Percentiles rank a stretch among this genome's conserved stretches.
Conservation (phyloP, 1,140 invertebrate species). For the Drosophila lowei region DNA sequence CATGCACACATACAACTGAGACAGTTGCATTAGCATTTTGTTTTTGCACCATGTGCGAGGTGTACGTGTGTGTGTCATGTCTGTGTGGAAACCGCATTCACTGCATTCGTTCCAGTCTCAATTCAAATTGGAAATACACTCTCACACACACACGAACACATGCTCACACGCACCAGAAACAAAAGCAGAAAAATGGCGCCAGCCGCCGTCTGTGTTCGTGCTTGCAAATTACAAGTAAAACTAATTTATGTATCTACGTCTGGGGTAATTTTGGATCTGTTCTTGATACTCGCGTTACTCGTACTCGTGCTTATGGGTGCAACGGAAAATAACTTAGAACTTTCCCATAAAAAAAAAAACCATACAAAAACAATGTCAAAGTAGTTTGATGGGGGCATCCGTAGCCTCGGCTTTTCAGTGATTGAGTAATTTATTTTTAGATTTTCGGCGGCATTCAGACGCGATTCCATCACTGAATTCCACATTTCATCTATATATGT, state of each 20-base stretch:
- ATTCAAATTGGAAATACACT: slow-evolving; percentile 58
- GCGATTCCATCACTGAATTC: slow-evolving; percentile 2
- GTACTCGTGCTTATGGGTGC: neutral
- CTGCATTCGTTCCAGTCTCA: slow-evolving; percentile 28
- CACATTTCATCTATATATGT: slow-evolving; percentile 29
- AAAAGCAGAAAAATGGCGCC: slow-evolving; percentile 51
- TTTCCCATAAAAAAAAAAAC: slow-evolving; percentile 2
- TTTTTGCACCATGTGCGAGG: slow-evolving; percentile 13
- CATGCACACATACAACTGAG: slow-evolving; percentile 22
- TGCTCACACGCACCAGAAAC: slow-evolving; percentile 15
- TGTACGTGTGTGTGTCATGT: slow-evolving; percentile 8
- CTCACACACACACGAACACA: slow-evolving; percentile 17
- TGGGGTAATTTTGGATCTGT: slow-evolving; percentile 54
- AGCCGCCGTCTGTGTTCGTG: slow-evolving; percentile 52
- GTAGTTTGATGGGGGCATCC: neutral
- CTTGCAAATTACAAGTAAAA: slow-evolving; percentile 61
- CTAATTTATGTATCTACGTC: slow-evolving; percentile 57
- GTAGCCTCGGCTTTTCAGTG: slow-evolving; percentile 4
- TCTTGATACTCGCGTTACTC: slow-evolving; percentile 24
- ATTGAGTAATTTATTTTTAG: slow-evolving; percentile 14
- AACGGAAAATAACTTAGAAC: slow-evolving; percentile 38
- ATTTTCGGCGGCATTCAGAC: neutral
- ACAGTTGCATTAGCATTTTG: slow-evolving; percentile 45
- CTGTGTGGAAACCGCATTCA: slow-evolving; percentile 36
- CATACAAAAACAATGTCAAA: slow-evolving; percentile 34